These are phyloP conservation scores for Lepisosteus oculatus DNA, from an alignment of 2,113 vertebrate species.

Conservation along the genomic window DNA sequence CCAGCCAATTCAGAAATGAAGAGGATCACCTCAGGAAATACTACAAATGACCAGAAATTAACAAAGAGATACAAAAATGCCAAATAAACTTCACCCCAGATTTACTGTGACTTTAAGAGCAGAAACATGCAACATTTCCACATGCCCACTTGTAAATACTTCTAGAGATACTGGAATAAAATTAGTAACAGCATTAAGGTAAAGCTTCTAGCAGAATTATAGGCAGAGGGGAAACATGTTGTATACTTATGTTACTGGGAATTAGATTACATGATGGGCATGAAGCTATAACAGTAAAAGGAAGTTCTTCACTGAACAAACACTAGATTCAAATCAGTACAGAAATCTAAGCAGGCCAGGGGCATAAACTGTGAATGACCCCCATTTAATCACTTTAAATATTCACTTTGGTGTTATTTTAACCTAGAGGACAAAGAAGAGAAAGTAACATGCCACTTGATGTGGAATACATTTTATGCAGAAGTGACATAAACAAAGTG, in stretches of 20 bases:
- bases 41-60: no score
- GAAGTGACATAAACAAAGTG: background rate
- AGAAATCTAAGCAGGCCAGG: background rate
- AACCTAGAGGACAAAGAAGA: background rate
- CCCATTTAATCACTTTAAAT: no score
- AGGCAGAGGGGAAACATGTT: background rate
- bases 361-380: background rate
- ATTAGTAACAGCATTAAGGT: constrained; percentile 5
- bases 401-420: no score
- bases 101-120: background rate
- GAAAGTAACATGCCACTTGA: background rate
- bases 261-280: background rate
- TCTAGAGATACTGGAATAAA: background rate
- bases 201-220: constrained; percentile 10
- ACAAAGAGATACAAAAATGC: background rate
- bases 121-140: constrained; percentile 9
- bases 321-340: background rate
- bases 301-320: background rate
- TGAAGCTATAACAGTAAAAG: background rate
- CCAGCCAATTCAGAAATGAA: constrained; percentile 17
- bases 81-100: background rate
- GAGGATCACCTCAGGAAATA: constrained; percentile 7
- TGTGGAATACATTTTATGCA: background rate
- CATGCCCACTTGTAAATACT: background rate
- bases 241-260: background rate